Evolutionary conservation across 2,797 vertebrate genomes (phyloP).

Genomic region (Neoniphon sammara): DNA sequence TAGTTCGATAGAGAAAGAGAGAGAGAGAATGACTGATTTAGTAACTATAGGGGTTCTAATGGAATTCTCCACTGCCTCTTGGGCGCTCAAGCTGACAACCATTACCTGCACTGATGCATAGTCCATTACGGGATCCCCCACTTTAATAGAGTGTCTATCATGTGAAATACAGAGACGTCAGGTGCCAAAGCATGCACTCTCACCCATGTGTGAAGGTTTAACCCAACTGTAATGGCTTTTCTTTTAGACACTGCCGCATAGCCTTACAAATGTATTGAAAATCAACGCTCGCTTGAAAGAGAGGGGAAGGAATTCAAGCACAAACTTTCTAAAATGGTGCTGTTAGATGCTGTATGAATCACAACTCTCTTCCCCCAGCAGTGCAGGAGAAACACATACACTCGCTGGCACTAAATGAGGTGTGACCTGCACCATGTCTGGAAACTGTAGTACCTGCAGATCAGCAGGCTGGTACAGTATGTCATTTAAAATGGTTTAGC

Average conservation of each 20-base stretch:
- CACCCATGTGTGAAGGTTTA: slow-evolving; percentile 77
- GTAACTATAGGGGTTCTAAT: slow-evolving; percentile 90
- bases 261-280: slow-evolving; percentile 37
- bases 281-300: slow-evolving; percentile 21
- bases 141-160: slow-evolving; percentile 96
- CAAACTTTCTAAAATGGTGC: slow-evolving; percentile 16
- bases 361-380: not conserved
- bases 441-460: not conserved
- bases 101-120: slow-evolving; percentile 94
- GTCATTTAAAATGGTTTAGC: not conserved
- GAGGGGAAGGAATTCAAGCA: not conserved
- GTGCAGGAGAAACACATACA: not conserved
- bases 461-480: not conserved
- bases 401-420: not conserved
- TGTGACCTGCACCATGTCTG: not conserved
- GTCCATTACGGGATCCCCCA: slow-evolving; percentile 89
- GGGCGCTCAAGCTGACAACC: slow-evolving; percentile 91
- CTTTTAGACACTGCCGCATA: slow-evolving; percentile 45
- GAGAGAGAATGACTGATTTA: slow-evolving; percentile 77
- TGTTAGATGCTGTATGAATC: slow-evolving; percentile 6
- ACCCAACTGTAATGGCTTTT: slow-evolving; percentile 65
- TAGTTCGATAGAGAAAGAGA: slow-evolving; percentile 84
- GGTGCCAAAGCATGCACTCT: slow-evolving; percentile 74
- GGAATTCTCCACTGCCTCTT: slow-evolving; percentile 88
- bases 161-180: slow-evolving; percentile 93